These are phyloP conservation scores for Tigriopus japonicus DNA, from an alignment of 1,140 invertebrate species.

Conservation along the genomic window DNA sequence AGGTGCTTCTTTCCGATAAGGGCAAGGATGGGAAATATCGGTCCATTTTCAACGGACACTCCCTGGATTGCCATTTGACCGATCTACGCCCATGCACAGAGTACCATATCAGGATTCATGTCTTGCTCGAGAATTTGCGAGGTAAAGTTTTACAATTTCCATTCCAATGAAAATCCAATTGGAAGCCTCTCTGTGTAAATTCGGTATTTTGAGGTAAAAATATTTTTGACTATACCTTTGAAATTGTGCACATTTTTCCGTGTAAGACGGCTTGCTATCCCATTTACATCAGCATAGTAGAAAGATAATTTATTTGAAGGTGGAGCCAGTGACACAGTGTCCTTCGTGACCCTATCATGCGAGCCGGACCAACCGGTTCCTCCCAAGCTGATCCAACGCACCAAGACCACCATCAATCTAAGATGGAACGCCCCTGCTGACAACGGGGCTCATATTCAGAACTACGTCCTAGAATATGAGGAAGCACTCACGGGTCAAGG, in stretches of 20 bases:
- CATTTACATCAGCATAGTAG: too few species aligned
- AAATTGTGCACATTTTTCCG: too few species aligned
- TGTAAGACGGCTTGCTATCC: too few species aligned
- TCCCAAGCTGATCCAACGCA: conserved; percentile 26
- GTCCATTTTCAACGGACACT: conserved; percentile 49
- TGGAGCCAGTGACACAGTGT: conserved; percentile 10
- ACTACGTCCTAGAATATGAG: conserved; percentile 59
- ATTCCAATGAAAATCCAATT: too few species aligned
- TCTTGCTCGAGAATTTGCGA: conserved; percentile 24
- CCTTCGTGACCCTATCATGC: conserved; percentile 27
- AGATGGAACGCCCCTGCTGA: conserved; percentile 46
- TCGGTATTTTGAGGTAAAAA: too few species aligned
- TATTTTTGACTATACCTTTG: too few species aligned
- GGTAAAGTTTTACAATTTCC: conserved; percentile 16
- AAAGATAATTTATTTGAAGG: too few species aligned
- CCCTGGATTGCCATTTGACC: conserved; percentile 43
- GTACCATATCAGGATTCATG: conserved; percentile 49
- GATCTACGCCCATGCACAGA: conserved; percentile 60
- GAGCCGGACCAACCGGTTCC: conserved; percentile 28
- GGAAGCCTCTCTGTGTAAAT: too few species aligned
- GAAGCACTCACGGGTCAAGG: conserved; percentile 35
- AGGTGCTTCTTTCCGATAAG: conserved; percentile 53
- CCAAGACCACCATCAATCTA: conserved; percentile 27
- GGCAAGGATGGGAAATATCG: conserved; percentile 54
- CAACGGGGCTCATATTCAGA: conserved; percentile 53